A percentile compares a stretch with the other conserved stretches of the same genome.
phyloP scores from a whole-genome alignment of 2,113 vertebrate species.

The Steatornis caripensis region DNA sequence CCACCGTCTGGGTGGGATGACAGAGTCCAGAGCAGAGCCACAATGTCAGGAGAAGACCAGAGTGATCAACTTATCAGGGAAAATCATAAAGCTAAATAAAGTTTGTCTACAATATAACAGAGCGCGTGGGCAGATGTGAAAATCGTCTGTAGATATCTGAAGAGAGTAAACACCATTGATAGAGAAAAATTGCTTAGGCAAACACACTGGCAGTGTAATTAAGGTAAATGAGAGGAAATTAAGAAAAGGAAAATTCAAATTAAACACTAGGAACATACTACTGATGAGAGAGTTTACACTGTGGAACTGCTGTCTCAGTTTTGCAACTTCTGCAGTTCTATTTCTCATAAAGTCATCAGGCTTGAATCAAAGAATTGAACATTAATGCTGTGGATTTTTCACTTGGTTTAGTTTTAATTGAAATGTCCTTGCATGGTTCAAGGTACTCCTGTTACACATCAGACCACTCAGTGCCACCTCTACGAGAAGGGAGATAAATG shows the following conservation, averaged over 20 bases:
- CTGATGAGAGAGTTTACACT: background rate
- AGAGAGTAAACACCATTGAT: background rate
- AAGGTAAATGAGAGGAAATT: slow-evolving; percentile 4
- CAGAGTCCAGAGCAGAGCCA: background rate
- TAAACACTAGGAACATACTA: background rate
- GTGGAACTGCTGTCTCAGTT: background rate
- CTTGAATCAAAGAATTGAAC: background rate
- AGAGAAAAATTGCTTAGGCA: background rate
- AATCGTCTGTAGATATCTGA: background rate
- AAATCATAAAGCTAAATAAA: background rate
- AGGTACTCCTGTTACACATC: background rate
- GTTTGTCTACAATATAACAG: background rate
- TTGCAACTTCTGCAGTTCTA: background rate
- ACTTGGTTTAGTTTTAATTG: background rate
- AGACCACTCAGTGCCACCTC: background rate
- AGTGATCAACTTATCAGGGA: background rate
- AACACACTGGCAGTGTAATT: background rate
- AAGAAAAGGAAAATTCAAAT: background rate
- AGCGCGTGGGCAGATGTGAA: background rate
- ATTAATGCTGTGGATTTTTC: background rate
- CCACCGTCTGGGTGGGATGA: accelerated
- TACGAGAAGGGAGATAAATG: background rate
- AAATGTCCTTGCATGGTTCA: background rate
- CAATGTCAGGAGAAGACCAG: background rate
- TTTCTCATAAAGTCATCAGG: background rate